Evolutionary conservation across 2,797 vertebrate genomes (phyloP), one percentile per base, ranked within the genome.

Genomic region (Pseudomugil gertrudae): DNA sequence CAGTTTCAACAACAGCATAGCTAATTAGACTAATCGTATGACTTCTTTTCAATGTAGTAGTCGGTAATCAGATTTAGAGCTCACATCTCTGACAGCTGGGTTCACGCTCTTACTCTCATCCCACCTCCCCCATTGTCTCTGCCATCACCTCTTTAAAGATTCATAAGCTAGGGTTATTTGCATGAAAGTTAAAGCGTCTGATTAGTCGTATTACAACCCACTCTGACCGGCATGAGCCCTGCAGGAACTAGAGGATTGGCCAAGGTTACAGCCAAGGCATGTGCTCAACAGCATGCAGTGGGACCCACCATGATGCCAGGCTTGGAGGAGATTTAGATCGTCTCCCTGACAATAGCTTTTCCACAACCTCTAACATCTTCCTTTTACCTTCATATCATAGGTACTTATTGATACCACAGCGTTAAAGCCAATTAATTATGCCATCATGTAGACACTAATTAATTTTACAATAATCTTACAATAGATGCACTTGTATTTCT

Each of bases 111-210:
- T 78, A 53, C 50, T 48, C 69, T 80, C 66, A 71, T 64, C 74
- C 79, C 72, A 26, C 86, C 52, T 21, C 84, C 80, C 56, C 72
- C 80, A 92, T 92, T 93, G 91, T 92, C 92, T 92, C 94, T 94
- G 89, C 89, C 86, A 92, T 91, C 82, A 89, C 84, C 89, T 92
- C 85, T 91, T 94, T 92, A 94, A 93, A 93, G 87, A 93, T 92
- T 93, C 90, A 95, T 92, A 87, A 90, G 79, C 69, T 60, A 0
- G 74, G 67, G 63, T 67, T 71, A 92, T 94, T 93, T 93, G 88
- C 93, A 94, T 94, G 87, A 92, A 90, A 86, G 85, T 89, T 90
- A 88, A 92, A 92, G 89, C 78, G 74, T 74, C 88, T 92, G 87
- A 94, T 93, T 93, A 90, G 90, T 92, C 66, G 63, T 86, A 90